Evolutionary conservation across 2,113 vertebrate species (phyloP), one percentile per base, ranked within the genome.

Genomic region (Sinocyclocheilus maitianheensis): DNA sequence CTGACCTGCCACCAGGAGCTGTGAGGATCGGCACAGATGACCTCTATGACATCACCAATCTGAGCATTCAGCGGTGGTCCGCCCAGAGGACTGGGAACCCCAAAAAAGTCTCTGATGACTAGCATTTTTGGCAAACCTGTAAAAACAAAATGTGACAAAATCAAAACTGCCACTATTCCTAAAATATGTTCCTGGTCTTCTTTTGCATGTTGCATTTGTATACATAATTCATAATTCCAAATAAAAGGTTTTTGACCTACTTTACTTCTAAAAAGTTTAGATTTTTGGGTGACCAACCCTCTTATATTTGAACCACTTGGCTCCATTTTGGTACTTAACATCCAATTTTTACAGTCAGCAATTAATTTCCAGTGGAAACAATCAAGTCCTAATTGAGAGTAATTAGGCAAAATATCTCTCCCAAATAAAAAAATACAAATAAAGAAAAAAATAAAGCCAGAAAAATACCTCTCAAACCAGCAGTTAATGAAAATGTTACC

Each of bases 1-100:
- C 92, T 67, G 90, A 99, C 97, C 98, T 99, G 96, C 98, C 98
- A 99, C 95, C 98, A 99, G 62, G 95, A 93, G 92, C 96, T 97
- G 89, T 97, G 96, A 48, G 96, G 95, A 87, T 99, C 96, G 40
- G 96, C 97, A 91, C 92, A 93, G 83, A 97, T 94, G 58, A 99
- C 94, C 83, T 98, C 97, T 62, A 99, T 92, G 1, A 97, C 95
- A 77, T 99, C 97, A 9, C 97, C 98, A 8, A 91, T 89, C 85
- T 96, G 96, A 91, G 97, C 94, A 72, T 93, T 94, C 75, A 99
- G 77, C 0, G 97, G 94, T 5, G 96, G 96, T 3, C 97, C 96
- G 5, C 94, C 93, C 5, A 89, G 89, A 1, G 97, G 97, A 77
- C 90, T 91, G 0, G 98, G 97, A 37, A 91, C 81, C 24, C 98